Base-by-base conservation (phyloP, 1,140 invertebrate genomes). In the Mizuhopecten yessoensis region DNA sequence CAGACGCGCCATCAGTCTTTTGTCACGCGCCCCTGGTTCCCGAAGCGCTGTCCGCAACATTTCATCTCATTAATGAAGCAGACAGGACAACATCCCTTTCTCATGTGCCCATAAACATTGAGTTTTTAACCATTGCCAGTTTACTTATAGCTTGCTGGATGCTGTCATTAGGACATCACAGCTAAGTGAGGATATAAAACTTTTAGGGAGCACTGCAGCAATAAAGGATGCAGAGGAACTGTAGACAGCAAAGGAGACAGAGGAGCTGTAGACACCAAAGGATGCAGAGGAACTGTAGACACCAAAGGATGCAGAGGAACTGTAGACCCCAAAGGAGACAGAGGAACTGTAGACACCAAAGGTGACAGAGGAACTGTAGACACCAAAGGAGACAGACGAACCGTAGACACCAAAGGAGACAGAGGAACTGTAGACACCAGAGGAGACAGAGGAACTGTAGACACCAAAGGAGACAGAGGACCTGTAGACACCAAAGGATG, bases 51-150 rank as follows among this genome's bases (percentile, higher is more conserved):
- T 75, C 57, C 0, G 57, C 57, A 75, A 29, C 57, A 29, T 29
- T n/a, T 9, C 57, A 75, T 75, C 57, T 75, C 57, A 75, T 75
- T 75, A 5, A 29, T 1, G 17, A 45, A 45, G 1, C 57, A 75
- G 57, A 75, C 57, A 29, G 57, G 57, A 75, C 57, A 75, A 29
- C n/a, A 29, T 29, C 57, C 57, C 57, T 75, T 75, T 75, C n/a
- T 29, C 57, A 75, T 75, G 5, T 75, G 57, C 57, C 29, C 57
- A 75, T 75, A 75, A 75, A n/a, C 7, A 75, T 23, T 75, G 57
- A 17, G 23, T 75, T 75, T 75, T 29, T 75, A 75, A 75, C 57
- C 57, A 75, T 23, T 29, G n/a, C 5, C 29, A 29, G 57, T 75
- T 75, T 29, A 20, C 20, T 49, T 49, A 49, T 20, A 49, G 13